Conservation (phyloP, 2,113 vertebrate genomes). For the Lycocorax pyrrhopterus region DNA sequence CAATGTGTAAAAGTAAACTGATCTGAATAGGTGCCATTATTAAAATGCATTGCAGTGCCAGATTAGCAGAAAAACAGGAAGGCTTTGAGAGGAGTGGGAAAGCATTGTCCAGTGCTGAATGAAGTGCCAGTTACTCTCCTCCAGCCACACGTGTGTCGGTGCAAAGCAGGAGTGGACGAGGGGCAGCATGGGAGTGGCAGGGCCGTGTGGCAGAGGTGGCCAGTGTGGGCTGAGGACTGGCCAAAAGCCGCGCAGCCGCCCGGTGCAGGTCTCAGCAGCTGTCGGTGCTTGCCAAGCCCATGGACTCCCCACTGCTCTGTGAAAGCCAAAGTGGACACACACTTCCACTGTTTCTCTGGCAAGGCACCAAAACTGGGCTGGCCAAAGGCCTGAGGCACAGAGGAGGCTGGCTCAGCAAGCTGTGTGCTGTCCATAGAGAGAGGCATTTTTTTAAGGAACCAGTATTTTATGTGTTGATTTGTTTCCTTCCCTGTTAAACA, state of each 20-base stretch:
- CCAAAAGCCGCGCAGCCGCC: accelerated
- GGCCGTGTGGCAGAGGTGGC: accelerated
- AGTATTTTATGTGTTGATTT: background rate
- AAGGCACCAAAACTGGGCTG: background rate
- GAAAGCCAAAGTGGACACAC: background rate
- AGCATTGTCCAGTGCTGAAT: background rate
- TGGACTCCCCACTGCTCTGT: accelerated
- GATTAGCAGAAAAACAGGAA: conserved; percentile 53
- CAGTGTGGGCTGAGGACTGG: accelerated
- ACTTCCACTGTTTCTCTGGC: background rate
- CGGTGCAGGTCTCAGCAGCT: background rate
- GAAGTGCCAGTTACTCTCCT: background rate
- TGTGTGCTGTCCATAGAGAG: background rate
- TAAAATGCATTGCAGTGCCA: conserved; percentile 36
- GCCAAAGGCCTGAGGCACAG: background rate
- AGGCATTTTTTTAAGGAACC: background rate
- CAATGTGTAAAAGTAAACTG: conserved; percentile 4
- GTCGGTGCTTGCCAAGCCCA: accelerated
- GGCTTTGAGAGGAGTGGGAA: conserved; percentile 14
- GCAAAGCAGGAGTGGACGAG: background rate
- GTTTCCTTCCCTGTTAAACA: conserved; percentile 7
- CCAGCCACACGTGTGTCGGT: background rate
- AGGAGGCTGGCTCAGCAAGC: background rate
- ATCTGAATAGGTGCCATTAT: conserved; percentile 46
- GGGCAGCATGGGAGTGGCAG: accelerated